Percentiles rank a stretch among this genome's conserved stretches.
Conservation (phyloP, 2,113 vertebrate genomes). For the Centropristis striata region DNA sequence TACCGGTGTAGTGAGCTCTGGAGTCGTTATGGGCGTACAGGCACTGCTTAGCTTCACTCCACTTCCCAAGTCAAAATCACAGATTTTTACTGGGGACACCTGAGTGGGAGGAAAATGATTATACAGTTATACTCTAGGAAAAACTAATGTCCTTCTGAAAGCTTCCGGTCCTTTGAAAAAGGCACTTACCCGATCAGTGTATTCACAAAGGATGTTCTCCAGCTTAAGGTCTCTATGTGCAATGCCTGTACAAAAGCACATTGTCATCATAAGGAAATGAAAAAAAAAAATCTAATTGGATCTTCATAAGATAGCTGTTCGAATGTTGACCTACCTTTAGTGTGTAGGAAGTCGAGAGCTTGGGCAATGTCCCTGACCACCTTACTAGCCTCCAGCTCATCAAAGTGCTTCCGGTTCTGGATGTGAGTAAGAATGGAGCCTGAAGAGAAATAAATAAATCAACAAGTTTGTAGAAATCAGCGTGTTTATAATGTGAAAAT, state of each 20-base stretch:
- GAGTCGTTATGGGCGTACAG: conserved; percentile 95
- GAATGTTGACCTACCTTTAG: conserved; percentile 88
- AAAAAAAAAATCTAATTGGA: background rate
- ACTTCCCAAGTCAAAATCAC: conserved; percentile 98
- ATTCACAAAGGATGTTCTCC: conserved; percentile 97
- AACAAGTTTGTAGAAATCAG: background rate
- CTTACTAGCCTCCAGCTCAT: conserved; percentile 95
- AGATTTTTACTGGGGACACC: conserved; percentile 98
- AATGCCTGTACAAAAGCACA: conserved; percentile 85
- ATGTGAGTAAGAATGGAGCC: conserved; percentile 96
- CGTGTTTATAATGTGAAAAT: background rate
- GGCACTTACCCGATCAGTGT: conserved; percentile 89
- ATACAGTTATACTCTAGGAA: background rate
- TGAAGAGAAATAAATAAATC: conserved; percentile 58
- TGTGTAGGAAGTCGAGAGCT: conserved; percentile 96
- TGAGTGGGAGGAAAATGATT: conserved; percentile 54
- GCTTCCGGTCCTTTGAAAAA: conserved; percentile 1
- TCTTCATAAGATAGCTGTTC: background rate
- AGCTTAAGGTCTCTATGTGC: conserved; percentile 97
- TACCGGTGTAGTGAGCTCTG: conserved; percentile 96
- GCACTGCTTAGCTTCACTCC: conserved; percentile 96
- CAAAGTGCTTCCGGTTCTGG: conserved; percentile 94
- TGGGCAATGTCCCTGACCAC: conserved; percentile 94
- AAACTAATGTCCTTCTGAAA: conserved; percentile 3
- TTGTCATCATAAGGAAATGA: conserved; percentile 30